Conservation (phyloP, 2,888 invertebrate species). For the Drosophila hamatofila region DNA sequence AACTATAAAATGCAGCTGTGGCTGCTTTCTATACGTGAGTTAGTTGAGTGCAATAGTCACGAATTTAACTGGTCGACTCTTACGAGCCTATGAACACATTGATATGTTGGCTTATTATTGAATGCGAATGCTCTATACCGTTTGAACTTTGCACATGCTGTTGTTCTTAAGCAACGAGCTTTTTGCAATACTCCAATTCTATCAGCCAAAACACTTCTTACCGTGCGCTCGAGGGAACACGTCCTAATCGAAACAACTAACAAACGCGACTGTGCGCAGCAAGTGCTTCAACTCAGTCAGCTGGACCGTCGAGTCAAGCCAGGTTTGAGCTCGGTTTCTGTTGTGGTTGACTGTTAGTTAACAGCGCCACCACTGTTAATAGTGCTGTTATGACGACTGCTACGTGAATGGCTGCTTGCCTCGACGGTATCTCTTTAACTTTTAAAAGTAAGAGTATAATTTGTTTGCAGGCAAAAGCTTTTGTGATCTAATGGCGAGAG, state of each 20-base stretch:
- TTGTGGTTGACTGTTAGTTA: constrained; percentile 46
- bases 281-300: constrained; percentile 54
- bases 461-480: constrained; percentile 49
- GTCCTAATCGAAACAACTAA: constrained; percentile 71
- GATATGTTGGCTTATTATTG: background rate
- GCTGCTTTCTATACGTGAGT: constrained; percentile 67
- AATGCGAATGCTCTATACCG: constrained; percentile 6
- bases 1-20: constrained; percentile 72
- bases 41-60: constrained; percentile 51
- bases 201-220: constrained; percentile 50
- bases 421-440: constrained; percentile 64
- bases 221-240: constrained; percentile 74
- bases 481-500: background rate
- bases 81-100: constrained; percentile 10
- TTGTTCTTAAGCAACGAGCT: constrained; percentile 16
- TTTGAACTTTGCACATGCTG: constrained; percentile 6
- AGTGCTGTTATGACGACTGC: constrained; percentile 12
- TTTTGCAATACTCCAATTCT: constrained; percentile 16
- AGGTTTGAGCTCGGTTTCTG: constrained; percentile 40
- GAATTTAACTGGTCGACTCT: constrained; percentile 17
- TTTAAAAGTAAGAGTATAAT: constrained; percentile 76
- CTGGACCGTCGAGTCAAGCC: constrained; percentile 45
- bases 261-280: constrained; percentile 74
- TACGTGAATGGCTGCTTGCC: constrained; percentile 7
- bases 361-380: constrained; percentile 47